These are phyloP conservation scores for Erpobdella octoculata DNA, from an alignment of 2,888 invertebrate genomes.

Conservation along the genomic window DNA sequence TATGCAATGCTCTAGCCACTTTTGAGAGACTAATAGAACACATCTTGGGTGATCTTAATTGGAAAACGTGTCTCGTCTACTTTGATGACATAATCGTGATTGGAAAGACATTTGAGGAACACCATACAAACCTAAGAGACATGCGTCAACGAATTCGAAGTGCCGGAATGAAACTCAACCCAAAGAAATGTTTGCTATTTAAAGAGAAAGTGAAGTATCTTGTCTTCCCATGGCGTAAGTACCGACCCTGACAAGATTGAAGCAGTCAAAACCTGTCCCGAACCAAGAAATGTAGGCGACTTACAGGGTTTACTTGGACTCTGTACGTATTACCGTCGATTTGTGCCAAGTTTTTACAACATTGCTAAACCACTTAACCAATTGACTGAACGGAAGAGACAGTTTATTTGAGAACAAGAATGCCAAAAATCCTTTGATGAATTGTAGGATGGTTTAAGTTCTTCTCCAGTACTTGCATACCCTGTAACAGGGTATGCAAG, in stretches of 20 bases:
- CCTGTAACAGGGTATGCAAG: conserved; percentile 29
- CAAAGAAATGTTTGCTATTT: conserved; percentile 26
- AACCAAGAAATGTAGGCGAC: conserved; percentile 6
- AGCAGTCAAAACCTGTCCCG: conserved; percentile 19
- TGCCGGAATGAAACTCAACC: conserved; percentile 8
- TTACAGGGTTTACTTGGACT: conserved; percentile 26
- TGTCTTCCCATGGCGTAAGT: too few species aligned
- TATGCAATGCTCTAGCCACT: conserved; percentile 18
- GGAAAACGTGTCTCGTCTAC: conserved; percentile 14
- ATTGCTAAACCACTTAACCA: too few species aligned
- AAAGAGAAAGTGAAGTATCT: conserved; percentile 25
- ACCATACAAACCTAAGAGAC: conserved; percentile 1
- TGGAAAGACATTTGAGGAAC: conserved; percentile 5
- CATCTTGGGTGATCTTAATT: too few species aligned
- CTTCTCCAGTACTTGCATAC: conserved; percentile 27
- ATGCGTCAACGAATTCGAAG: background rate
- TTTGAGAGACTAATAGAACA: conserved; percentile 27
- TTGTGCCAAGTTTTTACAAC: conserved; percentile 15
- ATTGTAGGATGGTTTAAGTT: conserved; percentile 31
- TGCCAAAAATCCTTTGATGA: conserved; percentile 27
- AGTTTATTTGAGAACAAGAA: conserved; percentile 26
- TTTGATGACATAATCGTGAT: conserved; percentile 31
- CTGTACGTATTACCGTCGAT: too few species aligned
- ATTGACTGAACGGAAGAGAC: conserved; percentile 21
- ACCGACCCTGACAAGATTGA: conserved; percentile 27